Evolutionary conservation across 64 coral and sea anemone genomes (phyloP).

Genomic region (Dendronephthya gigantea): DNA sequence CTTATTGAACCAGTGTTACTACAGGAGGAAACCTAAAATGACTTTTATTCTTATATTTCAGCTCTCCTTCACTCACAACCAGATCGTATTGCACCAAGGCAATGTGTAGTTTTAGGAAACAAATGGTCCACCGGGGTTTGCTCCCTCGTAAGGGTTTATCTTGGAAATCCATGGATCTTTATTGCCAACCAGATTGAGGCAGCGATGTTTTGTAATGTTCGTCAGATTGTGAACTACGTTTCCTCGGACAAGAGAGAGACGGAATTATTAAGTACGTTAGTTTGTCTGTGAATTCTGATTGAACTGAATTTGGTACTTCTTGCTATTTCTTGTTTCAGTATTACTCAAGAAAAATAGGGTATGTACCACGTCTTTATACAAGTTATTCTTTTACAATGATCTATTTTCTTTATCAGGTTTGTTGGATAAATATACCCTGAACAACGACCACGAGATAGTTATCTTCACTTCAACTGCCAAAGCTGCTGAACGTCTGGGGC

Average conservation of each 20-base stretch:
- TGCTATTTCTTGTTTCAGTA: not conserved
- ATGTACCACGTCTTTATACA: too few relatives aligned
- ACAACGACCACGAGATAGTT: conserved; percentile 59
- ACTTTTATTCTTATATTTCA: not conserved
- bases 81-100: conserved; percentile 55
- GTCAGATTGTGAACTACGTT: conserved; percentile 47
- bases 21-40: too few relatives aligned
- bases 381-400: too few relatives aligned
- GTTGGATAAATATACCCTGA: not conserved
- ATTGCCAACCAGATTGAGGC: conserved; percentile 74
- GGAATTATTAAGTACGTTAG: conserved; percentile 42
- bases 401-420: conserved; percentile 31
- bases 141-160: conserved; percentile 64
- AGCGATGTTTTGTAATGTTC: conserved; percentile 57
- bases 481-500: conserved; percentile 51
- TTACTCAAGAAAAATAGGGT: too few relatives aligned
- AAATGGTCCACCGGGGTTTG: conserved; percentile 62
- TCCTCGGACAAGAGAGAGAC: conserved; percentile 42
- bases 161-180: conserved; percentile 68
- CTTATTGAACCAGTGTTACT: too few relatives aligned
- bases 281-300: not conserved
- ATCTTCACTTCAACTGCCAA: conserved; percentile 60
- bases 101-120: conserved; percentile 58
- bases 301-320: not conserved
- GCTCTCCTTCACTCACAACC: conserved; percentile 39